A percentile compares a stretch with the other conserved stretches of the same genome.
phyloP scores from a whole-genome alignment of 2,113 vertebrate genomes.

The Leptobrachium ailaonicum region DNA sequence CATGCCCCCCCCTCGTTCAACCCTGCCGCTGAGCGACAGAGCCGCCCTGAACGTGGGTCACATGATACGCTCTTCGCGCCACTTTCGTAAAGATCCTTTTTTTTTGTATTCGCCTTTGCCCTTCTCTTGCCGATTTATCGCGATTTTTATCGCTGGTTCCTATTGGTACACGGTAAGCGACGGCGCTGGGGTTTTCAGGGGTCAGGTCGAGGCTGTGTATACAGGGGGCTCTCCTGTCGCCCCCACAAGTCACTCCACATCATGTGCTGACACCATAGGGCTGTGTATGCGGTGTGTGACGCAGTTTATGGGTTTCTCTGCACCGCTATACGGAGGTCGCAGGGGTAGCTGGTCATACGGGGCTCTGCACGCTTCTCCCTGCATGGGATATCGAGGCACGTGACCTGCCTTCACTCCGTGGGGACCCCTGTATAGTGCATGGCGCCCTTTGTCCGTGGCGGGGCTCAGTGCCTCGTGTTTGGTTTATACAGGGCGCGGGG shows the following conservation, averaged over 20 bases:
- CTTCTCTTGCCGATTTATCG: conserved; percentile 56
- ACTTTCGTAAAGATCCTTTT: conserved; percentile 72
- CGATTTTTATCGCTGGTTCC: too few species aligned
- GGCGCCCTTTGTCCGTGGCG: conserved; percentile 21
- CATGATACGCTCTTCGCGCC: conserved; percentile 85
- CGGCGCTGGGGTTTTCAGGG: not conserved
- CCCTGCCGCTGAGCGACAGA: conserved; percentile 64
- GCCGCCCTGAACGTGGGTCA: conserved; percentile 73
- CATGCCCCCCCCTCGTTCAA: conserved; percentile 45
- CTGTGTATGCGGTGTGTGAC: too few species aligned
- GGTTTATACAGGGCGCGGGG: not conserved
- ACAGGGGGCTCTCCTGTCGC: not conserved
- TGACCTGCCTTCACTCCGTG: too few species aligned
- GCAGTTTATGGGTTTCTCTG: conserved; percentile 52
- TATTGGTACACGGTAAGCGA: conserved; percentile 1
- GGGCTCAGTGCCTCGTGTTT: not conserved
- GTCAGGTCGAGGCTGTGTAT: not conserved
- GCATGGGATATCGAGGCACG: too few species aligned
- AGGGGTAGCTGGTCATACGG: not conserved
- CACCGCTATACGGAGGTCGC: conserved; percentile 11
- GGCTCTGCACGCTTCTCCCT: not conserved
- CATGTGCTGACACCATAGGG: too few species aligned
- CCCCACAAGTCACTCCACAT: too few species aligned
- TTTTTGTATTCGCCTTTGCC: conserved; percentile 54
- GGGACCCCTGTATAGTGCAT: too few species aligned